Conservation (phyloP, 2,113 vertebrate genomes). For the Gambusia affinis region DNA sequence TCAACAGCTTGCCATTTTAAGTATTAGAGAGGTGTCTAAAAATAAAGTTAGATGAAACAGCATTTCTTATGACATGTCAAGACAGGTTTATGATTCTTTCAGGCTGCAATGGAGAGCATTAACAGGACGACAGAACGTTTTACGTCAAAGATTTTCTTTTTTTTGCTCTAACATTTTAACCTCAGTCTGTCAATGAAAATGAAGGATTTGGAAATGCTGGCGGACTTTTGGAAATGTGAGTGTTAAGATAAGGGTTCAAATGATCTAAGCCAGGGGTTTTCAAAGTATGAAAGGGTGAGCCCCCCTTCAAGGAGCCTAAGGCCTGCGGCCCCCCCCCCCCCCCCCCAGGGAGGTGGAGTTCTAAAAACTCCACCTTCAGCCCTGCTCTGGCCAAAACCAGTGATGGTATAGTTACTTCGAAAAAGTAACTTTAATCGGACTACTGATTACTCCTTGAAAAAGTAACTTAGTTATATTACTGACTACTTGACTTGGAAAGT, state of each 20-base stretch:
- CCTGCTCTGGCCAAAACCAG: no score
- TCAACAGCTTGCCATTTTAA: not conserved
- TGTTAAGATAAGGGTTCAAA: not conserved
- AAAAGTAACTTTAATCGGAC: no score
- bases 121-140: not conserved
- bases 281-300: no score
- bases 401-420: no score
- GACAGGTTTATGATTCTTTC: not conserved
- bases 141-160: not conserved
- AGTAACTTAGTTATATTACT: no score
- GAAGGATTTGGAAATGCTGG: not conserved
- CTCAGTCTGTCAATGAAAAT: not conserved
- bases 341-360: no score
- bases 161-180: not conserved
- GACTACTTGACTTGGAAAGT: no score
- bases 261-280: no score
- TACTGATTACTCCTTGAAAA: no score
- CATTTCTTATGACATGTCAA: not conserved
- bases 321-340: no score
- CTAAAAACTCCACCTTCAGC: no score
- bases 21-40: not conserved
- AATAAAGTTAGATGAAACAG: not conserved
- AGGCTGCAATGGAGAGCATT: not conserved
- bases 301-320: no score
- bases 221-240: not conserved